Percentiles rank a stretch among this genome's conserved stretches.
Evolutionary conservation across 30 jellyfish, hydroid and myxozoan genomes (phyloP).

Genomic region (Clytia hemisphaerica): DNA sequence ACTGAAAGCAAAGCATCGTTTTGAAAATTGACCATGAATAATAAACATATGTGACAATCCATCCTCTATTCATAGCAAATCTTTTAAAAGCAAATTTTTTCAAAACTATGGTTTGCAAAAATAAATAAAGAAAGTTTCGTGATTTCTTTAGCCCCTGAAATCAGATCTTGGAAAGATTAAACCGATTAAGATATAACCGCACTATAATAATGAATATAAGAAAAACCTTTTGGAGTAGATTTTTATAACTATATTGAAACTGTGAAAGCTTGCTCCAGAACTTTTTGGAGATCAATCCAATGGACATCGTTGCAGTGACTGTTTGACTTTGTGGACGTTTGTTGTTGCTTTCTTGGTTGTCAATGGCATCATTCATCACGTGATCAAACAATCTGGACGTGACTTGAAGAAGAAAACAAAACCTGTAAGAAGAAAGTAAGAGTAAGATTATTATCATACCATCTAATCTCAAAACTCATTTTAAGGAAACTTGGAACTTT

Average conservation of each 20-base stretch:
- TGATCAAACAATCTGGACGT: constrained; percentile 45
- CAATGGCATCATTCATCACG: neutral
- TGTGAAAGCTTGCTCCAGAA: constrained; percentile 67
- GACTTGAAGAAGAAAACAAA: constrained; percentile 50
- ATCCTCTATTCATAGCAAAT: no score
- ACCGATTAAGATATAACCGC: neutral
- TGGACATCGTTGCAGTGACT: constrained; percentile 64
- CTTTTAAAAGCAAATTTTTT: no score
- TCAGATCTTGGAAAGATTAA: no score
- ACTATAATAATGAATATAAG: neutral
- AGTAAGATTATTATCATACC: no score
- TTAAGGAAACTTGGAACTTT: no score
- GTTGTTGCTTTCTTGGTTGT: neutral
- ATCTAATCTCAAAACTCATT: no score
- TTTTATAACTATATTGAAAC: constrained; percentile 4
- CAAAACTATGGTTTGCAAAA: no score
- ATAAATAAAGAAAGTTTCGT: no score
- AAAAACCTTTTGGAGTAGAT: constrained; percentile 11
- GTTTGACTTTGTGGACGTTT: constrained; percentile 49
- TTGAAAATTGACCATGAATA: no score
- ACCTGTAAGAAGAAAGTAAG: constrained; percentile 27
- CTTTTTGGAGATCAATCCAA: constrained; percentile 67
- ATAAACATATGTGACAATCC: no score
- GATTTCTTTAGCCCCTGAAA: no score
- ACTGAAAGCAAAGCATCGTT: no score